Conservation (phyloP, 2,888 invertebrate genomes). For the Andrena chrysosceles region DNA sequence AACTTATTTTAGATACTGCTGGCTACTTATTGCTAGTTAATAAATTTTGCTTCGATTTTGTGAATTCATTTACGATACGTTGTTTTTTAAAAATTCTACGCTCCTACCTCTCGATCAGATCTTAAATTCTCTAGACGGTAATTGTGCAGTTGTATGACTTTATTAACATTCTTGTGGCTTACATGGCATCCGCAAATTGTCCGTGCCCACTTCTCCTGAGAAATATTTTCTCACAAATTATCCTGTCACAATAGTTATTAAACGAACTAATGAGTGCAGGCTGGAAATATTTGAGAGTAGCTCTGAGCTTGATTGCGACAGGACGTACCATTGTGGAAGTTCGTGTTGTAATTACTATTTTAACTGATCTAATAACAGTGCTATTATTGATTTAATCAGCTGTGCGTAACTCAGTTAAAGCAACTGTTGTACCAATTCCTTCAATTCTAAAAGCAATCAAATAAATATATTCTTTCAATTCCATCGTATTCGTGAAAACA, state of each 20-base stretch:
- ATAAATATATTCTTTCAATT: neutral
- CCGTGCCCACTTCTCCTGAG: slow-evolving; percentile 5
- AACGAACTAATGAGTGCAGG: slow-evolving; percentile 28
- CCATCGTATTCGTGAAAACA: too few species aligned
- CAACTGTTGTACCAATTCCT: neutral
- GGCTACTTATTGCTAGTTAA: too few species aligned
- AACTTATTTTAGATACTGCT: too few species aligned
- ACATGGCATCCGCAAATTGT: neutral
- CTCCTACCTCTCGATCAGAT: neutral
- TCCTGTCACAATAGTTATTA: slow-evolving; percentile 54
- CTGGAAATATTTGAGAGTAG: slow-evolving; percentile 49
- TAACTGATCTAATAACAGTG: slow-evolving; percentile 15
- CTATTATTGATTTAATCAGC: neutral
- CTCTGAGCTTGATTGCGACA: slow-evolving; percentile 52
- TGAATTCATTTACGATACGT: too few species aligned
- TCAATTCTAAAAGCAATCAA: neutral
- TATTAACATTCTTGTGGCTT: slow-evolving; percentile 20
- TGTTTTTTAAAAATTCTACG: neutral
- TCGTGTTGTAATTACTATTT: slow-evolving; percentile 8
- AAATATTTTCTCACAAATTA: slow-evolving; percentile 51
- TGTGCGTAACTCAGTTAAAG: neutral
- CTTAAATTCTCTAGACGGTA: neutral
- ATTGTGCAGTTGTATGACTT: neutral
- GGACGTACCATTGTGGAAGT: slow-evolving; percentile 41
- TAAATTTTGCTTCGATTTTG: too few species aligned